These are phyloP conservation scores for Dicentrarchus labrax DNA, from an alignment of 2,113 vertebrate species.

Conservation along the genomic window DNA sequence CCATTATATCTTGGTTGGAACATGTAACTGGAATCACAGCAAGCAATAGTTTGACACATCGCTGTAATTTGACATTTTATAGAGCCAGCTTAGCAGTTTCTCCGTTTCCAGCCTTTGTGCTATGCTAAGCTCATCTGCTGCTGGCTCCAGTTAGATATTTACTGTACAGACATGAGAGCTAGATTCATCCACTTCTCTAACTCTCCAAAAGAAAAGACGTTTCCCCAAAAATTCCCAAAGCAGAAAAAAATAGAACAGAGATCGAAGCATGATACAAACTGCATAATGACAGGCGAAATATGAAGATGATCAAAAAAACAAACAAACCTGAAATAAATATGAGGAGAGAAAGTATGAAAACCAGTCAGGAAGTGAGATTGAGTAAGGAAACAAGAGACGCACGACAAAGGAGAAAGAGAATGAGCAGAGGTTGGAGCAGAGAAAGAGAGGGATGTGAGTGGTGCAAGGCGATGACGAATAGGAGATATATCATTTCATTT, in stretches of 20 bases:
- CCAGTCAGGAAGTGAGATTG: background rate
- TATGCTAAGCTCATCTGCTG: background rate
- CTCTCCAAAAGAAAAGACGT: background rate
- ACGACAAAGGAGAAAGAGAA: background rate
- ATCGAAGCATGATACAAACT: background rate
- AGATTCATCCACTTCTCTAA: background rate
- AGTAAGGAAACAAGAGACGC: background rate
- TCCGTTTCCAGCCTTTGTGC: too few relatives aligned
- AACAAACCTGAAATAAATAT: background rate
- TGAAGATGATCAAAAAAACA: background rate
- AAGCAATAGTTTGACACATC: background rate
- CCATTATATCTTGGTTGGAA: background rate
- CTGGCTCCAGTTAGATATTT: background rate
- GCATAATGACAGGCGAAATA: background rate
- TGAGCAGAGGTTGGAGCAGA: slow-evolving; percentile 6
- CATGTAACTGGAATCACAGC: background rate
- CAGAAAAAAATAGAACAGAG: too few relatives aligned
- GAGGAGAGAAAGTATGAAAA: background rate
- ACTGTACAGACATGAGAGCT: background rate
- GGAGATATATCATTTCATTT: slow-evolving; percentile 55
- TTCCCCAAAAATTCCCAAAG: too few relatives aligned
- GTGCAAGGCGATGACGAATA: slow-evolving; percentile 48
- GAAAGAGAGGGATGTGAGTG: slow-evolving; percentile 12
- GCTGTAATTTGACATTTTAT: too few relatives aligned
- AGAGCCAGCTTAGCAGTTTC: too few relatives aligned